phyloP scores from a whole-genome alignment of 2,797 vertebrate genomes.

The Harpagifer antarcticus region DNA sequence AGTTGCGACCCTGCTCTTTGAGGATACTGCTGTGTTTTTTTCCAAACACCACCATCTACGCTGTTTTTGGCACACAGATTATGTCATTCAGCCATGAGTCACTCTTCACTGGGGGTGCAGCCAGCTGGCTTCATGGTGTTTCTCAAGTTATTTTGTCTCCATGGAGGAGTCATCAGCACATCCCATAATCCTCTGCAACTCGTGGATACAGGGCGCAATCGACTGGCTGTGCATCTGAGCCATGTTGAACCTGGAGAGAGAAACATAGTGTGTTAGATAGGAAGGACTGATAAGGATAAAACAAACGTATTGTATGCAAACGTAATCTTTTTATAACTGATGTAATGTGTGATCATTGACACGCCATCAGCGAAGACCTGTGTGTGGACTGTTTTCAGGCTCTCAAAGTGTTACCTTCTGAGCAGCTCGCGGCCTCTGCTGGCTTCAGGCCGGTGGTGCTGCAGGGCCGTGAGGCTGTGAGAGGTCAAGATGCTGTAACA shows the following conservation, averaged over 20 bases:
- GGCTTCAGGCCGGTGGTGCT: slow-evolving; percentile 62
- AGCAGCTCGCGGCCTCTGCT: slow-evolving; percentile 73
- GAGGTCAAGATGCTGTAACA: slow-evolving; percentile 76
- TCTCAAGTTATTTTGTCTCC: slow-evolving; percentile 51
- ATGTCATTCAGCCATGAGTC: background rate
- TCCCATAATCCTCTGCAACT: slow-evolving; percentile 78
- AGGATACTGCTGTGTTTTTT: slow-evolving; percentile 46
- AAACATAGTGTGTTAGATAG: background rate
- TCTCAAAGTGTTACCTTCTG: slow-evolving; percentile 67
- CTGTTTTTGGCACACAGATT: slow-evolving; percentile 35
- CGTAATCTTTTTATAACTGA: background rate
- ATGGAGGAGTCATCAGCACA: slow-evolving; percentile 37
- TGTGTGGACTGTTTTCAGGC: background rate
- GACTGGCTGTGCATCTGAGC: slow-evolving; percentile 74
- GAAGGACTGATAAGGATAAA: background rate
- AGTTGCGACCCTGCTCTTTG: slow-evolving; percentile 19
- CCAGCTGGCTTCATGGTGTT: background rate
- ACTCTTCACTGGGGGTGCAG: background rate
- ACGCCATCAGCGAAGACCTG: background rate
- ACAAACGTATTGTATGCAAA: background rate
- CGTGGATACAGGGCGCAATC: slow-evolving; percentile 74
- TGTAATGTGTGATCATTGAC: background rate
- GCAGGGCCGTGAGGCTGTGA: slow-evolving; percentile 73
- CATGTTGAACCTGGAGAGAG: slow-evolving; percentile 71
- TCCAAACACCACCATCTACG: slow-evolving; percentile 12